phyloP scores from a whole-genome alignment of 2,113 vertebrate genomes.

The Crotalus viridis region DNA sequence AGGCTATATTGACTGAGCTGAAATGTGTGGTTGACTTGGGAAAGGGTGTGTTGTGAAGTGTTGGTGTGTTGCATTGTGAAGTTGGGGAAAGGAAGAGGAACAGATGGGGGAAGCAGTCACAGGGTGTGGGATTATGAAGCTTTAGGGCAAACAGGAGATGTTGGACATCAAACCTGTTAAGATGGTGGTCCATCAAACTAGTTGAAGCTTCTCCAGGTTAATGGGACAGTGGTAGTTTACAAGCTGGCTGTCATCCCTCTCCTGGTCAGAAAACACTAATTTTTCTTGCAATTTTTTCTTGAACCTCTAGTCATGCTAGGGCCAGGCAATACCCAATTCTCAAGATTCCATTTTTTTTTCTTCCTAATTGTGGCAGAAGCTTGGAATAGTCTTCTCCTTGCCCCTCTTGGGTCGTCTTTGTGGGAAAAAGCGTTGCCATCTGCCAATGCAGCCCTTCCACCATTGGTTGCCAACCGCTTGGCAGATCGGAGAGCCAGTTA shows the following conservation, averaged over 20 bases:
- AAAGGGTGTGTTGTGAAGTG: background rate
- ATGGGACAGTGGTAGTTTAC: background rate
- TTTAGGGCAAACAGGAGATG: background rate
- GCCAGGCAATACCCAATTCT: background rate
- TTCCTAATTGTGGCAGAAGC: background rate
- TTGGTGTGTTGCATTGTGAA: background rate
- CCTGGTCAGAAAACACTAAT: background rate
- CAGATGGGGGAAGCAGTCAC: background rate
- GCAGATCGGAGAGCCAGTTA: constrained; percentile 33
- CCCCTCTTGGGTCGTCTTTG: constrained; percentile 25
- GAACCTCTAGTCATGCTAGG: background rate
- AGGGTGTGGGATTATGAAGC: background rate
- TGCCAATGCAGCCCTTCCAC: constrained; percentile 7
- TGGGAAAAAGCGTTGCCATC: constrained; percentile 1
- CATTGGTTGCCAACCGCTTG: constrained; percentile 29
- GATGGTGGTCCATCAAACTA: background rate
- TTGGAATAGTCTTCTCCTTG: background rate
- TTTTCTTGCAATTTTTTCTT: background rate
- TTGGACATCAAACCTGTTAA: background rate
- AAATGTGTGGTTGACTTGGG: background rate
- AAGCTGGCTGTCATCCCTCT: background rate
- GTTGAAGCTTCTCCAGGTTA: background rate
- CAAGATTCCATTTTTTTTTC: background rate
- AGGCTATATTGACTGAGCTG: background rate
- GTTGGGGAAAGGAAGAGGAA: background rate